Evolutionary conservation across 1,140 invertebrate species (phyloP).

Genomic region (Drosophila bipectinata): DNA sequence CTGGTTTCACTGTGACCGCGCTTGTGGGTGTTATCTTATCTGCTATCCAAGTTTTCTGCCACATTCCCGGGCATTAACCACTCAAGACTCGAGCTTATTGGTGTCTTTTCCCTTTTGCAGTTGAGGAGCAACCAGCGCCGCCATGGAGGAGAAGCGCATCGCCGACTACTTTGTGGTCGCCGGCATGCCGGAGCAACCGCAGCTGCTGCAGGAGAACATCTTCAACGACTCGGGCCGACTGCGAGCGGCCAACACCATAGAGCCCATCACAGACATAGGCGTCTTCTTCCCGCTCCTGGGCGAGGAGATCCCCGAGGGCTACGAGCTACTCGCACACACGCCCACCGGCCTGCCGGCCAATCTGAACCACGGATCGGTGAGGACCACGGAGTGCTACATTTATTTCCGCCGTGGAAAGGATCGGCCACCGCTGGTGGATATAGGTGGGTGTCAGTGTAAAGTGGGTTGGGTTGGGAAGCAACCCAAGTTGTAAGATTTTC

Average conservation of each 20-base stretch:
- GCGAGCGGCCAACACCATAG: conserved; percentile 88
- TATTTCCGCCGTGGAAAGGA: conserved; percentile 96
- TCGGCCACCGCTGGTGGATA: conserved; percentile 98
- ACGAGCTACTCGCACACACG: conserved; percentile 92
- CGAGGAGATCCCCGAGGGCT: conserved; percentile 93
- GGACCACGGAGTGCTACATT: conserved; percentile 96
- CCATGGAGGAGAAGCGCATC: conserved; percentile 92
- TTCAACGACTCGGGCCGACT: conserved; percentile 91
- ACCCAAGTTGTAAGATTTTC: no score
- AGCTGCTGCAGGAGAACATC: conserved; percentile 92
- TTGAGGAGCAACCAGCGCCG: neutral
- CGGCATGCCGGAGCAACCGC: conserved; percentile 92
- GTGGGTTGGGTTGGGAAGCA: no score
- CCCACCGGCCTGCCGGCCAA: conserved; percentile 95
- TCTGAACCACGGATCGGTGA: conserved; percentile 98
- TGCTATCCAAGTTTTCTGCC: conserved; percentile 7
- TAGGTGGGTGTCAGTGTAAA: conserved; percentile 88
- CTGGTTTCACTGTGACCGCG: conserved; percentile 5
- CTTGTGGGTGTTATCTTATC: conserved; percentile 27
- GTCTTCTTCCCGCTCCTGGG: conserved; percentile 95
- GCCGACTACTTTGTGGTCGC: conserved; percentile 99
- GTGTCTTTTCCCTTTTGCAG: conserved; percentile 13
- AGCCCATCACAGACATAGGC: conserved; percentile 96
- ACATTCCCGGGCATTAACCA: conserved; percentile 22
- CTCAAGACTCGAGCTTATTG: conserved; percentile 13